Base-by-base conservation (phyloP, 1,140 invertebrate genomes). In the Cotesia chilonis region DNA sequence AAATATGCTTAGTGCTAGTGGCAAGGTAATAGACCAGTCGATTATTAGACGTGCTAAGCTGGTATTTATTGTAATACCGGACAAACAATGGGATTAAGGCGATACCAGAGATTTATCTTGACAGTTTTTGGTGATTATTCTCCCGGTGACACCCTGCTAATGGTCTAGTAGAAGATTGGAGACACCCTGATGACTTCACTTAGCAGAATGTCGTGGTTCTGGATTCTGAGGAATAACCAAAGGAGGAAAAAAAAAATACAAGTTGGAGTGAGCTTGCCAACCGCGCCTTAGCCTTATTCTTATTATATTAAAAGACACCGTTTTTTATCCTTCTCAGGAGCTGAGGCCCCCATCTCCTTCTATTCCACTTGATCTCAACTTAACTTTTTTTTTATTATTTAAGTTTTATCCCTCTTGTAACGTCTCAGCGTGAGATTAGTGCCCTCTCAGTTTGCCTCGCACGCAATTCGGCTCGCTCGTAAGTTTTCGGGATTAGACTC, bases 401-500 rank as follows among this genome's bases (percentile, higher is more conserved):
- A 57, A 14, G 10, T 17, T 20, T 14, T 20, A 47, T 47, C 41
- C 41, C 41, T 47, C 47, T n/a, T 67, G 17, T 68, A 68, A 52
- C 67, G 61, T 55, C 70, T 64, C 70, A 64, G 60, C 64, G 35
- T 68, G 54, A 72, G 70, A 72, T 72, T 72, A 72, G 70, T 64
- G 67, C 66, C 70, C 9, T 70, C 57, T 70, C 60, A 28, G 41
- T 36, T 10, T 38, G n/a, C n/a, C 63, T 72, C 63, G 70, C 76
- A 70, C 74, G 77, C 66, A 77, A 80, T 80, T 81, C 80, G 77
- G 76, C 79, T 76, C 63, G 78, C 74, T 74, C 79, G 76, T 76
- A 79, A 76, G 74, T 80, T 79, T 81, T 80, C 71, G 70, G 76
- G 76, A 81, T 80, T 80, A 80, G 76, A 79, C 77, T 12, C 41